phyloP scores from a whole-genome alignment of 2,888 invertebrate species.

The Himalopsyche anomala region DNA sequence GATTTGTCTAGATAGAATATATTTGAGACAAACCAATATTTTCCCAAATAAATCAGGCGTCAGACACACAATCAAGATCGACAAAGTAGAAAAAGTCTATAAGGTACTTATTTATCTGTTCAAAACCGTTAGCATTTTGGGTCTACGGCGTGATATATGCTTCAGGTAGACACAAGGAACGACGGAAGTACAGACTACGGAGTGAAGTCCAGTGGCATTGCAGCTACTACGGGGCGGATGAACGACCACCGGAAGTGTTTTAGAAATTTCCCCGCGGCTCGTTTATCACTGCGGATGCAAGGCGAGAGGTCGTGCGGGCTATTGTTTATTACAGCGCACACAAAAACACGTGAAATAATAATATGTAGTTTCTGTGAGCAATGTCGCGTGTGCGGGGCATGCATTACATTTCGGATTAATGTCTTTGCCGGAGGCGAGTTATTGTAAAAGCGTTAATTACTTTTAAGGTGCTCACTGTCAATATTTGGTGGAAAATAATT shows the following conservation, averaged over 20 bases:
- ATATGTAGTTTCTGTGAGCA: slow-evolving; percentile 31
- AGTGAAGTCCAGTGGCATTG: slow-evolving; percentile 22
- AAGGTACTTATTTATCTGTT: not conserved
- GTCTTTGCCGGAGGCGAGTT: not conserved
- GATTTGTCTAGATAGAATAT: no score
- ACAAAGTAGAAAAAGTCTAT: not conserved
- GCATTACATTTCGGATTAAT: slow-evolving; percentile 8
- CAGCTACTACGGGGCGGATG: slow-evolving; percentile 22
- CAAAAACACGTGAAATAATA: slow-evolving; percentile 56
- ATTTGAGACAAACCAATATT: no score
- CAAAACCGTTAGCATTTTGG: not conserved
- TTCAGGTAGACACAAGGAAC: no score
- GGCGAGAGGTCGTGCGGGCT: slow-evolving; percentile 50
- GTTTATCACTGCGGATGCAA: slow-evolving; percentile 61
- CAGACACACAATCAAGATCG: not conserved
- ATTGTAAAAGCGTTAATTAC: no score
- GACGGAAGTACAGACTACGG: slow-evolving; percentile 1
- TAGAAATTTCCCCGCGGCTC: slow-evolving; percentile 60
- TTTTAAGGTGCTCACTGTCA: no score
- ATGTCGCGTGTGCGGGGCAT: slow-evolving; percentile 11
- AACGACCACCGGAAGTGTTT: slow-evolving; percentile 58
- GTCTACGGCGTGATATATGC: not conserved
- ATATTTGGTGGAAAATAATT: no score
- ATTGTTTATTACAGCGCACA: slow-evolving; percentile 60
- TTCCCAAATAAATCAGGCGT: no score